Conservation (phyloP, 2,888 invertebrate genomes). For the Leptinotarsa haldemani region DNA sequence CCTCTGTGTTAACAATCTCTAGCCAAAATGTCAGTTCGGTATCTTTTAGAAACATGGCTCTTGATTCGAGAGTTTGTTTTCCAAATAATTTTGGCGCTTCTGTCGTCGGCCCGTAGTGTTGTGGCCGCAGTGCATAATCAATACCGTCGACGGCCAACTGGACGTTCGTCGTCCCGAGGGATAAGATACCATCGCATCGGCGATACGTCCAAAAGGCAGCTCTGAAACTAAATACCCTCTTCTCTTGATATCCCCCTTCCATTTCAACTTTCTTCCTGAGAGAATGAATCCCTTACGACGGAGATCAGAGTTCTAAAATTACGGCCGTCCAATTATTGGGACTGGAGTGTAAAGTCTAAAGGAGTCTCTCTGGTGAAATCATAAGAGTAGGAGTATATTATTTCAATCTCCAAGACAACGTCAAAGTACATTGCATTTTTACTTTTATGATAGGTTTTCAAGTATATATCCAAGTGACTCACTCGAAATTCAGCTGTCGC, state of each 20-base stretch:
- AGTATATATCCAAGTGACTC: too few relatives aligned
- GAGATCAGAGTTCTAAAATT: background rate
- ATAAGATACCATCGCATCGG: background rate
- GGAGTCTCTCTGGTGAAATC: too few relatives aligned
- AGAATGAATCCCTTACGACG: background rate
- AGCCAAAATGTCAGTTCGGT: too few relatives aligned
- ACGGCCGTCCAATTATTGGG: too few relatives aligned
- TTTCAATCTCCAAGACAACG: too few relatives aligned
- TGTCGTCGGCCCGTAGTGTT: background rate
- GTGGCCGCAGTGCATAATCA: background rate
- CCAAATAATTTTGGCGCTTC: background rate
- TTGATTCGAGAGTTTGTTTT: background rate
- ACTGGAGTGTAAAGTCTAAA: too few relatives aligned
- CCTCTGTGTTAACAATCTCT: too few relatives aligned
- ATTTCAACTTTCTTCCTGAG: background rate
- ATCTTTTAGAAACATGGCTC: background rate
- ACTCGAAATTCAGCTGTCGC: too few relatives aligned
- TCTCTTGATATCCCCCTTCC: background rate
- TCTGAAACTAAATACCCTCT: background rate
- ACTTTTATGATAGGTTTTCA: too few relatives aligned
- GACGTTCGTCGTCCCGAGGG: background rate
- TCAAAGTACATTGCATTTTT: too few relatives aligned
- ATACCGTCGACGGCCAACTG: constrained; percentile 1
- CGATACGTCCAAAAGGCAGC: constrained; percentile 1
- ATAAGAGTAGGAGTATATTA: too few relatives aligned